Percentiles rank a stretch among this genome's conserved stretches.
Evolutionary conservation across 2,888 invertebrate genomes (phyloP).

Genomic region (Labia minor): DNA sequence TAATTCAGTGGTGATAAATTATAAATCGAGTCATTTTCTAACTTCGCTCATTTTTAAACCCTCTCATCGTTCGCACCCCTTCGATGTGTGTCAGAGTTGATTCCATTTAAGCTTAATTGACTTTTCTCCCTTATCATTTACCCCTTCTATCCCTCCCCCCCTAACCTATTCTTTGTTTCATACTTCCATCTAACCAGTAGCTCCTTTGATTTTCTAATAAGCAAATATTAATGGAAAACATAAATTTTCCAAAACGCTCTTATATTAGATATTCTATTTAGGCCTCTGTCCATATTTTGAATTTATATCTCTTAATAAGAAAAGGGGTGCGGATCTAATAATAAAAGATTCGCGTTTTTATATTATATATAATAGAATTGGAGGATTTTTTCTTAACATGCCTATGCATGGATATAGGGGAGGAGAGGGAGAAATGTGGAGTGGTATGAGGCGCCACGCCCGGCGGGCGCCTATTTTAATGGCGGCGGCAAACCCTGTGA

Average conservation of each 20-base stretch:
- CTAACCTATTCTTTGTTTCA: neutral
- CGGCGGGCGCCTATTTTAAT: neutral
- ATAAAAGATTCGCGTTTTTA: neutral
- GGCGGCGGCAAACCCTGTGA: neutral
- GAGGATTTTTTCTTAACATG: neutral
- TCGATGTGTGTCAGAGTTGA: too few relatives aligned
- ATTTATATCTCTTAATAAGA: conserved; percentile 7
- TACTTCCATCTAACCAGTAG: neutral
- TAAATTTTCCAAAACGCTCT: neutral
- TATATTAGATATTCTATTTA: neutral
- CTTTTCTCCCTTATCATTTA: too few relatives aligned
- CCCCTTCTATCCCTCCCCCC: too few relatives aligned
- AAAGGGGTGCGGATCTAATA: neutral
- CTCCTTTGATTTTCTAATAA: neutral
- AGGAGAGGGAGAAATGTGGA: too few relatives aligned
- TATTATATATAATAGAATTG: too few relatives aligned
- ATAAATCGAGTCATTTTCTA: too few relatives aligned
- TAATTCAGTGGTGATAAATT: too few relatives aligned
- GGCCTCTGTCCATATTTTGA: neutral
- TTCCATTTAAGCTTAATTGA: too few relatives aligned
- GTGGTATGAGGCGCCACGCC: too few relatives aligned
- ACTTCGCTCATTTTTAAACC: too few relatives aligned
- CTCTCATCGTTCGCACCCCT: too few relatives aligned
- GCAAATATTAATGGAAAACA: neutral
- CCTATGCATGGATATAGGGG: neutral